Base-by-base conservation (phyloP, 2,888 invertebrate species). In the Lasioglossum malachurum region DNA sequence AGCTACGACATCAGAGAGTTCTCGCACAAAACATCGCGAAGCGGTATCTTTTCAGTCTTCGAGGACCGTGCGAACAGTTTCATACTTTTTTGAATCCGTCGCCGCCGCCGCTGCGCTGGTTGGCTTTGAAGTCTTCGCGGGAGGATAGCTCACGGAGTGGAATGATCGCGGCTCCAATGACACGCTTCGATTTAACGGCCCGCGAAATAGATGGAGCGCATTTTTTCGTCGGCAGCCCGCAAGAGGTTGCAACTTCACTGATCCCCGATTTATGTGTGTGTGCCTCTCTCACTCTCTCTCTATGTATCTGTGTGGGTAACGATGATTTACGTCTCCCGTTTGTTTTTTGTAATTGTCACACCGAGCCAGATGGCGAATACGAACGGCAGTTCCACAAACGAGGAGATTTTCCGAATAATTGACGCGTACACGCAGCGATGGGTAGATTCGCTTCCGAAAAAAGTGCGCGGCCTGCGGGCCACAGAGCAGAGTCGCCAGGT, bases 261-360 rank as follows among this genome's bases (percentile, higher is more conserved):
- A 79, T 77, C 78, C 64, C 75, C 67, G 27, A 64, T 64, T 5
- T 27, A 31, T 64, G 8, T 14, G 27, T 57, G 3, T 1, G 12
- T 14, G 1, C 1, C 27, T 14, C 4, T 3, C 12, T 5, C 12
- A 1, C 2, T n/a, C 2, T n/a, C 4, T 27, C n/a, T 5, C 16
- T 41, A 14, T n/a, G 10, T n/a, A 2, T n/a, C 1, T 27, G 74
- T 57, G 60, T 8, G 69, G 77, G 81, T 89, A 89, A 88, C 88
- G 88, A 90, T 90, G 91, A 90, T 90, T 91, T 90, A 91, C 88
- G 88, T 76, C 82, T 81, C 85, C 53, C 88, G 91, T 90, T 91
- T 89, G 87, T 88, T 91, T 89, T 89, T 91, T 82, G 86, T 88
- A 91, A 90, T 90, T 88, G 91, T 91, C 91, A 87, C 85, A 44